Base-by-base conservation (phyloP, 1,140 invertebrate species). In the Drosophila nigrodunni region DNA sequence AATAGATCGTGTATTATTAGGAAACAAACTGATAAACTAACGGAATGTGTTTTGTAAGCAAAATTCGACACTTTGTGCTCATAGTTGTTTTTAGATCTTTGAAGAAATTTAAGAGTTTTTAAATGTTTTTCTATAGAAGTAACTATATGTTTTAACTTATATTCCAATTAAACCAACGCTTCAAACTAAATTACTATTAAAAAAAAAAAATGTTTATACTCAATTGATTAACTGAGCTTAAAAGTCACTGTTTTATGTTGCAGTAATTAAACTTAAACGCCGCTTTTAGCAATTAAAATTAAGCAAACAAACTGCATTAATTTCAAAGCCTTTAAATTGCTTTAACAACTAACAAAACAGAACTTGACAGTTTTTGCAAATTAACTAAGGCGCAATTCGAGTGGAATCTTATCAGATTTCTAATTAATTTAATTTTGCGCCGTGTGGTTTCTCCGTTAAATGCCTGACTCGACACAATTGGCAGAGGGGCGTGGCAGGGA, bases 371-470 rank as follows among this genome's bases (percentile, higher is more conserved):
- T 61, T 77, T 77, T 74, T 77, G 65, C 55, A 78, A 88, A 89
- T 88, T 85, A 88, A 88, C 80, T 88, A 54, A 89, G 81, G 80
- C 86, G 85, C 85, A 88, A 88, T 88, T 78, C 86, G 62, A 89
- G 80, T 85, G 71, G 72, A 68, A 70, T 64, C 85, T 85, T 88
- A 88, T 88, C 86, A 89, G 85, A 88, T 88, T 88, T 89, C 85
- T 88, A 88, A 88, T 88, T 88, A 88, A 88, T 85, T 88, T 88
- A 88, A 89, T 88, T 88, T 79, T 83, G 82, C 82, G 73, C 61
- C 81, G 68, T 86, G 74, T 62, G 62, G 73, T 70, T 52, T 54
- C 46, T 21, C 49, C 72, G 58, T 46, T 30, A 54, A 71, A 57
- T 61, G 74, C 70, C 74, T 89, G 77, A 88, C 66, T 88, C 85